These are phyloP conservation scores for Danio rerio DNA, from an alignment of 2,113 vertebrate genomes.

Conservation along the genomic window GRCz12tu NC_133181.1:25657001-25657500, in stretches of 20 bases:
- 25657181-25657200: slow-evolving; percentile 45
- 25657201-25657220: slow-evolving; percentile 34
- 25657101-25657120: slow-evolving; percentile 8
- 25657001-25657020: not conserved
- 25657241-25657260: slow-evolving; percentile 55
- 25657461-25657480: not conserved
- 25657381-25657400: slow-evolving; percentile 12
- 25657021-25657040: not conserved
- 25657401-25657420: slow-evolving; percentile 5
- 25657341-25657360: slow-evolving; percentile 68
- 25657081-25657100: slow-evolving; percentile 26
- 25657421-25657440: slow-evolving; percentile 8
- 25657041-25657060: not conserved
- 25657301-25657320: slow-evolving; percentile 17
- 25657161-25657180: slow-evolving; percentile 21
- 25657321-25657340: slow-evolving; percentile 61
- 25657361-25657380: slow-evolving; percentile 30
- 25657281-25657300: slow-evolving; percentile 16
- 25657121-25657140: slow-evolving; percentile 23
- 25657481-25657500: slow-evolving; percentile 14
- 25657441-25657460: not conserved
- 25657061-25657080: slow-evolving; percentile 21
- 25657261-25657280: slow-evolving; percentile 35
- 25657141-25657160: slow-evolving; percentile 12
- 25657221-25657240: slow-evolving; percentile 62